A percentile compares a stretch with the other conserved stretches of the same genome.
These are phyloP conservation scores for Anniella stebbinsi DNA, from an alignment of 2,797 vertebrate genomes.

Conservation along the genomic window DNA sequence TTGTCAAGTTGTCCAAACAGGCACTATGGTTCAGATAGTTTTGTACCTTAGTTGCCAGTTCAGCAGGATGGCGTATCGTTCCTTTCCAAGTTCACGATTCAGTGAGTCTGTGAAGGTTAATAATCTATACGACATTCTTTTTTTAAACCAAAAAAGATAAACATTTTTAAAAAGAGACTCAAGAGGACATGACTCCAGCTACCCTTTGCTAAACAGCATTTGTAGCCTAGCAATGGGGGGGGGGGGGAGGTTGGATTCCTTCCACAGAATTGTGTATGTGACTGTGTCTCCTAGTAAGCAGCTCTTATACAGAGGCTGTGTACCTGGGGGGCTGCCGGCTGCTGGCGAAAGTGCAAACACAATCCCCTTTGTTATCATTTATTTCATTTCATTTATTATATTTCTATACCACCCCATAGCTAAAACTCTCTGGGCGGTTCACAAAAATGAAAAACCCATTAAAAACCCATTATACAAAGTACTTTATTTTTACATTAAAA, in stretches of 20 bases:
- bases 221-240: conserved; percentile 23
- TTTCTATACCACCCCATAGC: too few relatives aligned
- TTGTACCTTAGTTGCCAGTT: neutral
- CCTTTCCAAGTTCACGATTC: neutral
- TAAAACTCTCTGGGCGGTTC: too few relatives aligned
- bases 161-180: neutral
- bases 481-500: too few relatives aligned
- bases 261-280: neutral
- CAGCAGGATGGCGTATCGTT: neutral
- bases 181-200: neutral
- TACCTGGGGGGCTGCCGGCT: neutral
- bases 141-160: neutral
- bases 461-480: too few relatives aligned
- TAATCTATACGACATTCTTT: neutral
- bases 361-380: too few relatives aligned
- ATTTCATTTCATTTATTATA: too few relatives aligned
- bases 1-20: too few relatives aligned
- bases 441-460: too few relatives aligned
- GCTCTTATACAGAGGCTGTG: neutral
- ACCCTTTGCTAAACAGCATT: conserved; percentile 2
- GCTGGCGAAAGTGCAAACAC: neutral
- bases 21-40: neutral
- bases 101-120: neutral
- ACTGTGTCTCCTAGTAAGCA: too few relatives aligned
- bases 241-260: neutral